Conservation (phyloP, 2,888 invertebrate species). For the Carterocephalus palaemon region DNA sequence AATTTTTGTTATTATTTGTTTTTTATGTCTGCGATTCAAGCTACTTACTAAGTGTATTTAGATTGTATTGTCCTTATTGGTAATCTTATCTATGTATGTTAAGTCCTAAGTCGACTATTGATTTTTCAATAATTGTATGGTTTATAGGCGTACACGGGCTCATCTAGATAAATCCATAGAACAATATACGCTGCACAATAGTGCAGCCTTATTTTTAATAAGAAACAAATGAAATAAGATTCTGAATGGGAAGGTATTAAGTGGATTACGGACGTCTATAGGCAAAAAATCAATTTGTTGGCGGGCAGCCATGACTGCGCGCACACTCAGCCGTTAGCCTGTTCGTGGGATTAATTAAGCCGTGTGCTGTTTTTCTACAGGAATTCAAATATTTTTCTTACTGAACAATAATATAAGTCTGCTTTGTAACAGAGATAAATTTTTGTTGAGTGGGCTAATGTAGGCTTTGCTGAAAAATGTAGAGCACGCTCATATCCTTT, state of each 20-base stretch:
- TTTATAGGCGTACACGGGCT: constrained; percentile 4
- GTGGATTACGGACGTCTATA: constrained; percentile 31
- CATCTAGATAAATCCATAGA: not conserved
- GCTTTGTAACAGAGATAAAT: too few relatives aligned
- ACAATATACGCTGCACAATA: not conserved
- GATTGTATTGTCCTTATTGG: too few relatives aligned
- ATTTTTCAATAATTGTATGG: too few relatives aligned
- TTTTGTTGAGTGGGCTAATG: too few relatives aligned
- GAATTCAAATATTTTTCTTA: not conserved
- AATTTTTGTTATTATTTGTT: too few relatives aligned
- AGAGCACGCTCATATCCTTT: constrained; percentile 1
- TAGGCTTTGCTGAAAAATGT: constrained; percentile 7
- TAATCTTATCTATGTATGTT: too few relatives aligned
- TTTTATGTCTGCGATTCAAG: too few relatives aligned
- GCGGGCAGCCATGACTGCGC: constrained; percentile 42
- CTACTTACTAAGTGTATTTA: too few relatives aligned
- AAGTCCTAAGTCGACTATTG: too few relatives aligned
- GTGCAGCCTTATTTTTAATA: not conserved
- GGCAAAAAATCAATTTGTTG: constrained; percentile 56
- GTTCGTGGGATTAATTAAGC: constrained; percentile 7
- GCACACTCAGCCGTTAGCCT: constrained; percentile 20
- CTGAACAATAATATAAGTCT: not conserved
- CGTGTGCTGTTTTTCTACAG: constrained; percentile 8
- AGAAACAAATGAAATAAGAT: not conserved
- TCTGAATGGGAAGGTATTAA: constrained; percentile 29